A percentile compares a stretch with the other conserved stretches of the same genome.
These are phyloP conservation scores for Cichladusa arquata DNA, from an alignment of 2,113 vertebrate genomes.

Conservation along the genomic window DNA sequence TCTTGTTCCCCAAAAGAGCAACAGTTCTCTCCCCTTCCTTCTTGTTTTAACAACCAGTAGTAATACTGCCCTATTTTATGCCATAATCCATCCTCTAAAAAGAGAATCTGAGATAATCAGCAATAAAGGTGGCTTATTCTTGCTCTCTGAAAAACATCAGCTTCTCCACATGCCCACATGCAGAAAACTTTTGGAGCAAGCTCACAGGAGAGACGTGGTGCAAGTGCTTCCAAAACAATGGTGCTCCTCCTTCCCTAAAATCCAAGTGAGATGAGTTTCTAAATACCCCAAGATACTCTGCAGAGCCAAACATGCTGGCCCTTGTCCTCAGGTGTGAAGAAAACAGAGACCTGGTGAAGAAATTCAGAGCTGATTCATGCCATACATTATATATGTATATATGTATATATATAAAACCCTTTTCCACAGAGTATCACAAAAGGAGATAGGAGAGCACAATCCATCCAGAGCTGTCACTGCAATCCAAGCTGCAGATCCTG, in stretches of 20 bases:
- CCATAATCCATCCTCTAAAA: not conserved
- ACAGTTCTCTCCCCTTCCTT: not conserved
- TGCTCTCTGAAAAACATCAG: not conserved
- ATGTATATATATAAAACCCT: not conserved
- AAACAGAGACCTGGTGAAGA: not conserved
- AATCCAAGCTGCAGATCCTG: not conserved
- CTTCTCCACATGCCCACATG: not conserved
- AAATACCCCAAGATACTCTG: not conserved
- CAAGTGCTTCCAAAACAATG: not conserved
- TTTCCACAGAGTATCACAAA: not conserved
- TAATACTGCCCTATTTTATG: not conserved
- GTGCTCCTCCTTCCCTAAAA: not conserved
- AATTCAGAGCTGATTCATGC: not conserved
- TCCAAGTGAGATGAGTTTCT: not conserved
- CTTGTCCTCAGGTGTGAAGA: not conserved
- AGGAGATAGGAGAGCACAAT: not conserved
- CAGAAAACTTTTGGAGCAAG: not conserved
- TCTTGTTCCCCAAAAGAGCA: not conserved
- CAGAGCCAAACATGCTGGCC: not conserved
- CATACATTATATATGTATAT: not conserved
- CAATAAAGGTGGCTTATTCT: not conserved
- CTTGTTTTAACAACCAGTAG: not conserved
- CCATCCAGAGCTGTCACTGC: not conserved
- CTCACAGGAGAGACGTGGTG: not conserved
- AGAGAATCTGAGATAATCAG: not conserved